phyloP scores from a whole-genome alignment of 2,888 invertebrate genomes.

The Melanotus villosus region DNA sequence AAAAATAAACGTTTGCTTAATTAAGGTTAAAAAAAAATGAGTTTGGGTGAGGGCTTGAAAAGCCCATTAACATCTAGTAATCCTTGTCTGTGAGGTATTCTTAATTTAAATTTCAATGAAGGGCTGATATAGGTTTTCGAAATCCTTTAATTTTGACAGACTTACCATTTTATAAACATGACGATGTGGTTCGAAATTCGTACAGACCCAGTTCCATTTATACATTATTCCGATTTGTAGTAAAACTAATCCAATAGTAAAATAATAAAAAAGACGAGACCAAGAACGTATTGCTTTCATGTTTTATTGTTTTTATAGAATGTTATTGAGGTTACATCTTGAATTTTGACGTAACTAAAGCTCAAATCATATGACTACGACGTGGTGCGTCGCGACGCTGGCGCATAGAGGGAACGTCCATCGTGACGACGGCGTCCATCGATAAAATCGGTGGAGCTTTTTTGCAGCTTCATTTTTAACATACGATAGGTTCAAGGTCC shows the following conservation, averaged over 20 bases:
- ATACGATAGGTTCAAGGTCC: constrained; percentile 13
- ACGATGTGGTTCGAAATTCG: constrained; percentile 72
- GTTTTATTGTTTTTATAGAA: too few species aligned
- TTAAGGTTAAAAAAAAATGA: too few species aligned
- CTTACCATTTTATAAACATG: constrained; percentile 74
- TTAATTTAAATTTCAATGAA: too few species aligned
- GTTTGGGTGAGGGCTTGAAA: too few species aligned
- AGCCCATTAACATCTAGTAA: too few species aligned
- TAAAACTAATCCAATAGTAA: constrained; percentile 19
- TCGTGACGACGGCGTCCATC: not conserved
- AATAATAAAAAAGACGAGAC: constrained; percentile 26
- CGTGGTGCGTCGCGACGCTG: constrained; percentile 36
- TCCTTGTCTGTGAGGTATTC: too few species aligned
- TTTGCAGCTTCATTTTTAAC: not conserved
- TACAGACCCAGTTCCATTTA: constrained; percentile 73
- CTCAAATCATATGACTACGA: constrained; percentile 5
- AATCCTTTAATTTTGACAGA: too few species aligned
- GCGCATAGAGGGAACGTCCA: constrained; percentile 31
- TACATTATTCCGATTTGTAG: constrained; percentile 35
- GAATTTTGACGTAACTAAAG: not conserved
- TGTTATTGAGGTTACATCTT: constrained; percentile 22
- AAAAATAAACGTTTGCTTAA: too few species aligned
- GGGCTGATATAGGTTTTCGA: too few species aligned
- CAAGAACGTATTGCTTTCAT: constrained; percentile 32
- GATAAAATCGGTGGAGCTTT: not conserved